Evolutionary conservation across 2,797 vertebrate genomes (phyloP), one percentile per base, ranked within the genome.

Genomic region (Urophycis tenuis): DNA sequence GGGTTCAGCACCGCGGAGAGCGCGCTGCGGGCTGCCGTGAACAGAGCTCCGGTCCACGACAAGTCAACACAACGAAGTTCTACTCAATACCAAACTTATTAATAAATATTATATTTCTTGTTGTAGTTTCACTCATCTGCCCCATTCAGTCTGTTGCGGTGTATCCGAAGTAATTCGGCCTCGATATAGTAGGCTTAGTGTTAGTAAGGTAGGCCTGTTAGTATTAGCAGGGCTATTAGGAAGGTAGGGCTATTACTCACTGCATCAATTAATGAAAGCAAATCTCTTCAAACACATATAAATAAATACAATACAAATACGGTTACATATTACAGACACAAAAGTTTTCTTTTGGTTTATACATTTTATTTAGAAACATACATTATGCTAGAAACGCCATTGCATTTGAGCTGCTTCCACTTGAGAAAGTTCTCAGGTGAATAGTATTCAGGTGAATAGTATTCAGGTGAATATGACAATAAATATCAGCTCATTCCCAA

Each of bases 341-440:
- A n/a, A 60, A 25, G 53, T 60, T 25, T n/a, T 60, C 53, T 8
- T 6, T 10, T 25, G 53, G 53, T 25, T 60, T 60, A 60, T 6
- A 91, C 82, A 84, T 95, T 99, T 98, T 99, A 97, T 98, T 98
- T 97, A 98, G 94, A 98, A 98, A 99, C 96, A 95, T 95, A 97
- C 94, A 95, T 93, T 95, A 90, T 93, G 92, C 93, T 95, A 95
- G 94, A 96, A 98, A 97, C 88, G 95, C 93, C 88, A 90, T 93
- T 92, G 94, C 92, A 92, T 94, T 95, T 94, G 90, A 95, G 96
- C 94, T 94, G 92, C 90, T 90, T 92, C 88, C 90, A 90, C 91
- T 86, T 92, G 84, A 85, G 90, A 93, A 93, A 91, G 87, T 91
- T 85, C 94, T 94, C 92, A 93, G 93, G 94, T 93, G 93, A 95